Conservation (phyloP, 92 coral and sea anemone species). For the Actinernus sp. region DNA sequence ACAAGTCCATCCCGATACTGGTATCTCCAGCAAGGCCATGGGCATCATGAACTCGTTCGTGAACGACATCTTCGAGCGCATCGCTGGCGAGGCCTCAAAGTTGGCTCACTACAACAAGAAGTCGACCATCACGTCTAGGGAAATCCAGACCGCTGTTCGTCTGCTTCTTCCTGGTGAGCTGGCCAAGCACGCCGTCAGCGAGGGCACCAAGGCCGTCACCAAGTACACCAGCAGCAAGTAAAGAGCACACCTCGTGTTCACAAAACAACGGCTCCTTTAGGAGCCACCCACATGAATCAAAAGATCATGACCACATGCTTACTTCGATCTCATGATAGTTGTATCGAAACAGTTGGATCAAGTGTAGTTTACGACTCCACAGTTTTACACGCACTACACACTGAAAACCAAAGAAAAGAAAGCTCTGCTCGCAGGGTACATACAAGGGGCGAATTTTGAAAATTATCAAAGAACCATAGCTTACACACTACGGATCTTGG, state of each 20-base stretch:
- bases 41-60: constrained; percentile 77
- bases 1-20: constrained; percentile 80
- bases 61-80: constrained; percentile 74
- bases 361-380: too few relatives aligned
- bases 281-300: too few relatives aligned
- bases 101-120: constrained; percentile 74
- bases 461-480: too few relatives aligned
- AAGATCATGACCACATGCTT: too few relatives aligned
- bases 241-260: constrained; percentile 18
- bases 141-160: constrained; percentile 29
- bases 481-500: too few relatives aligned
- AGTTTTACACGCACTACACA: too few relatives aligned
- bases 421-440: too few relatives aligned
- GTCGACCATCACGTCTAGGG: constrained; percentile 54
- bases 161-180: constrained; percentile 84
- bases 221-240: constrained; percentile 96
- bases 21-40: constrained; percentile 75
- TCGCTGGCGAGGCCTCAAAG: constrained; percentile 67
- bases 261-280: too few relatives aligned
- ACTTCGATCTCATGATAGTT: too few relatives aligned
- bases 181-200: constrained; percentile 88
- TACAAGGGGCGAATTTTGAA: too few relatives aligned
- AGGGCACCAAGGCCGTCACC: constrained; percentile 82
- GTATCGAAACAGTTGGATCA: too few relatives aligned
- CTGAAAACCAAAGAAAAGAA: too few relatives aligned